Base-by-base conservation (phyloP, 2,113 vertebrate genomes). In the Elephantulus edwardii region DNA sequence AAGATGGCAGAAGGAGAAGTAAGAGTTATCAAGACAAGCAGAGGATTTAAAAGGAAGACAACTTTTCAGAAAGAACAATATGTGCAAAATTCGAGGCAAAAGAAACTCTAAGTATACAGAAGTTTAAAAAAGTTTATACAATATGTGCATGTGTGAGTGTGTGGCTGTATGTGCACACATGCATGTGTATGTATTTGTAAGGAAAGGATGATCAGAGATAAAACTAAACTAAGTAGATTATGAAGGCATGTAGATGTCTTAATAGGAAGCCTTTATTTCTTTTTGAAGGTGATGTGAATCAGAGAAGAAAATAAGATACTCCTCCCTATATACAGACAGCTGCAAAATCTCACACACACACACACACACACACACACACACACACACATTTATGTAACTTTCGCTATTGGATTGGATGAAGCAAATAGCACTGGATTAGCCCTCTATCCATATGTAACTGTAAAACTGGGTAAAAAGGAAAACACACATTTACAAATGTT, bases 191-290 rank as follows among this genome's bases (percentile, higher is more conserved):
- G 9, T 71, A 6, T 64, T 20, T 91, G 6, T 91, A 82, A 88
- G 52, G 40, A 85, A 58, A 44, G 26, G 30, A 90, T 74, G 3
- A 62, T 83, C 8, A 24, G 9, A 66, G n/a, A 44, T 74, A 14
- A 86, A 52, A 79, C 35, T 28, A 79, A 71, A 40, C 30, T 42
- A 92, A 70, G 38, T 1, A 64, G 20, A 88, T 78, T 22, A 72
- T 58, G 20, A 93, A 68, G 9, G 4, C 38, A 56, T 78, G 83
- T 6, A 11, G 83, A 56, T 83, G 22, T 52, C 46, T 92, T 86
- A 76, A 68, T 17, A 70, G 19, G 52, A 86, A 64, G 35, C 50
- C 86, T 68, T 52, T 62, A 30, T 81, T 94, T 95, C 66, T 60
- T 52, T 42, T 75, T 40, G 52, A 92, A 90, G 56, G 70, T 6